A percentile compares a stretch with the other conserved stretches of the same genome.
Conservation (phyloP, 2,797 vertebrate species). For the Bradypodion pumilum region DNA sequence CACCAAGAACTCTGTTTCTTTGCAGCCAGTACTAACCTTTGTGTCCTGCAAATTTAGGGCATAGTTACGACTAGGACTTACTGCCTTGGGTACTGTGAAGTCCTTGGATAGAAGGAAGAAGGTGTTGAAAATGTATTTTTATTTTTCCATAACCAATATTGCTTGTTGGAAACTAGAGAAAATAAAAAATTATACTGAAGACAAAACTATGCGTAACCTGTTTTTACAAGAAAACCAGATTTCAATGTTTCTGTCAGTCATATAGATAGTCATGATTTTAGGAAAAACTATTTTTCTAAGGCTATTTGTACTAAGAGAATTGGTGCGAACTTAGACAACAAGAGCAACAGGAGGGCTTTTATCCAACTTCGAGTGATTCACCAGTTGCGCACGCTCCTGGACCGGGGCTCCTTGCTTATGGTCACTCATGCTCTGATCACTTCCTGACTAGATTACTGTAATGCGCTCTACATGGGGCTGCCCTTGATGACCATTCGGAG, state of each 20-base stretch:
- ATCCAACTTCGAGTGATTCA: no score
- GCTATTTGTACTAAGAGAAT: slow-evolving; percentile 7
- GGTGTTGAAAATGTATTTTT: neutral
- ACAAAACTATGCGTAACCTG: slow-evolving; percentile 44
- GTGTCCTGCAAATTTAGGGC: slow-evolving; percentile 54
- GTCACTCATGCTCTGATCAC: no score
- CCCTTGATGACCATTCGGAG: no score
- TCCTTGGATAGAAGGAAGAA: neutral
- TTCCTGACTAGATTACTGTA: no score
- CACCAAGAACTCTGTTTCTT: slow-evolving; percentile 49
- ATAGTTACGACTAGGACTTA: neutral
- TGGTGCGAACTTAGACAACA: neutral
- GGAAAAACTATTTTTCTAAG: slow-evolving; percentile 36
- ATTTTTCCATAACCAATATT: slow-evolving; percentile 56
- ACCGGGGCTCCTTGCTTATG: no score
- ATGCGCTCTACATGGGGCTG: no score
- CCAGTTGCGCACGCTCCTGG: no score
- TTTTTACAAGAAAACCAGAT: slow-evolving; percentile 33
- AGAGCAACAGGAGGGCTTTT: no score
- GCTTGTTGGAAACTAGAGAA: slow-evolving; percentile 62
- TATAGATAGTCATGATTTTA: slow-evolving; percentile 26
- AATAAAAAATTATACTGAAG: slow-evolving; percentile 69
- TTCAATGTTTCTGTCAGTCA: slow-evolving; percentile 24
- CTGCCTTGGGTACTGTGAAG: neutral
- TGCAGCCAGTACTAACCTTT: slow-evolving; percentile 58